Base-by-base conservation (phyloP, 2,797 vertebrate species). In the Chelidonichthys spinosus region DNA sequence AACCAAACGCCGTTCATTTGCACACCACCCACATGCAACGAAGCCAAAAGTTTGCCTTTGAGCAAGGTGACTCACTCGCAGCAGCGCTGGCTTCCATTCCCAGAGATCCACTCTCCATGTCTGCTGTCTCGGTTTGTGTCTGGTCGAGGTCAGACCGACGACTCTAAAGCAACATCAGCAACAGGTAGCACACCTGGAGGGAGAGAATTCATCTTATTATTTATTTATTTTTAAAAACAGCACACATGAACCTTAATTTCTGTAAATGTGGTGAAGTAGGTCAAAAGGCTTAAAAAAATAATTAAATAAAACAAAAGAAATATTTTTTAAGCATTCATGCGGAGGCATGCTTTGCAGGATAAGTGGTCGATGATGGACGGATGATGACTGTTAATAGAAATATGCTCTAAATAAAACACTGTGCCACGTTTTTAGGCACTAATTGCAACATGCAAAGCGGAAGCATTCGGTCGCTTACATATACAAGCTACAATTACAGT, bases 101-200 rank as follows among this genome's bases (percentile, higher is more conserved):
- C 75, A 89, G n/a, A 76, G 79, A 50, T 70, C 68, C 82, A 70
- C 69, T 69, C 46, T 89, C 77, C 81, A 86, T 90, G 18, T 78
- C 63, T 61, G 37, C n/a, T 47, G 44, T 46, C 4, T 25, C 37
- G 56, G 61, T 32, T 59, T 33, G 61, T 56, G 63, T 55, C 44
- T 47, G 64, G 46, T 69, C 40, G 18, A 6, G 25, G 56, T 77
- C 63, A 64, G 81, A 87, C 81, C 67, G 85, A 86, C n/a, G 5
- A 72, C 59, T 71, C 62, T 86, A 79, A 69, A 76, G 69, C 49
- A 67, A 63, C 74, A 83, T 82, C 62, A 72, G 73, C 64, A 77
- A 47, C 62, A 71, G 54, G 67, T 64, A 69, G 56, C 56, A 72
- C 42, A 52, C 69, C 85, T 90, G 77, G 32, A 54, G 52, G 37